Conservation (phyloP, 2,113 vertebrate species). For the Myxocyprinus asiaticus region DNA sequence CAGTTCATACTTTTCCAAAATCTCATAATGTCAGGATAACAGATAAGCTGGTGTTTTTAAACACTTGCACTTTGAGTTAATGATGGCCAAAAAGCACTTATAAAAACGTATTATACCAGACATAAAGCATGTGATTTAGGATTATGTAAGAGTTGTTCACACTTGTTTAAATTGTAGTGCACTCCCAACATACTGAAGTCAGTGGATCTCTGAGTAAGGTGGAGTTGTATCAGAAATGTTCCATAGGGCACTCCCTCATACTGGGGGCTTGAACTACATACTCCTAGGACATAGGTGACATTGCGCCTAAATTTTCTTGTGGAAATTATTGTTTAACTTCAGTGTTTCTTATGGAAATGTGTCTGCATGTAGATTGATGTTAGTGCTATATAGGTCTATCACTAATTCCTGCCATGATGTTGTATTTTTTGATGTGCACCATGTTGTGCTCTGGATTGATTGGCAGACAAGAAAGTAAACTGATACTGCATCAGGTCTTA, state of each 20-base stretch:
- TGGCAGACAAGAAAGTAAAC: no score
- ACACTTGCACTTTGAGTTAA: background rate
- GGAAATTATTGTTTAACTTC: constrained; percentile 33
- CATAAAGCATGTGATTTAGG: constrained; percentile 9
- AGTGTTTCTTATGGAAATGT: background rate
- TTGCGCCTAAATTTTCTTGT: constrained; percentile 24
- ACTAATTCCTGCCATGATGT: no score
- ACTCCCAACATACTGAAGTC: background rate
- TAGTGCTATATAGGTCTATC: background rate
- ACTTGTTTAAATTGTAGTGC: background rate
- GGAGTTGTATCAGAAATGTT: constrained; percentile 13
- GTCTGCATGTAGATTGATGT: background rate
- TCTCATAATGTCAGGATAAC: background rate
- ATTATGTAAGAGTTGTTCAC: constrained; percentile 9
- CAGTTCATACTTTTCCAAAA: background rate
- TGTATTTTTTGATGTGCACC: no score
- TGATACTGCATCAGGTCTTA: no score
- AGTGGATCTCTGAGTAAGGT: constrained; percentile 9
- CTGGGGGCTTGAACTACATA: background rate
- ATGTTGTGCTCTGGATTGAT: no score
- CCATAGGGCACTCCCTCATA: constrained; percentile 10
- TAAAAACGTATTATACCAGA: background rate
- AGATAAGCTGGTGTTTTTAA: background rate
- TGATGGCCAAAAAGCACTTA: constrained; percentile 10
- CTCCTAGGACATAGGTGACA: constrained; percentile 7